Base-by-base conservation (phyloP, 2,888 invertebrate genomes). In the Gisinianus flammeolus region DNA sequence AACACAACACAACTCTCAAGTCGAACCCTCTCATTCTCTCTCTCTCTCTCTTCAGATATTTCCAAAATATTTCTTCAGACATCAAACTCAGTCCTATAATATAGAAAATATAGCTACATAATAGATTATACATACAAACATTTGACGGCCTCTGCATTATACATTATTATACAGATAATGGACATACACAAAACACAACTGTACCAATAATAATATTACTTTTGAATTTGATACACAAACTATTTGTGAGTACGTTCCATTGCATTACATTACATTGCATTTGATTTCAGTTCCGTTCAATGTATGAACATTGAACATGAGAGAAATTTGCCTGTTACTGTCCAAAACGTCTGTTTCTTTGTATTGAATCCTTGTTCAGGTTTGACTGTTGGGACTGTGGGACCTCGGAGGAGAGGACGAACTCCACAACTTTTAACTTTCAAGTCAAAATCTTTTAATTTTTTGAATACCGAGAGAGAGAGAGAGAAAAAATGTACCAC, bases 141-240 rank as follows among this genome's bases (percentile, higher is more conserved):
- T n/a, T n/a, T n/a, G n/a, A n/a, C n/a, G n/a, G n/a, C n/a, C n/a
- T n/a, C n/a, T n/a, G n/a, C n/a, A n/a, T n/a, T n/a, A n/a, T n/a
- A n/a, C n/a, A n/a, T n/a, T n/a, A n/a, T n/a, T n/a, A n/a, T n/a
- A n/a, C n/a, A n/a, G n/a, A n/a, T n/a, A n/a, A n/a, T n/a, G n/a
- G n/a, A n/a, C n/a, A n/a, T n/a, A n/a, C n/a, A n/a, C n/a, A 16
- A 54, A 54, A 54, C 44, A 44, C 44, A 44, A 44, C 54, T 54
- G 54, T 54, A 54, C 16, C 54, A 54, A 54, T 54, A 54, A n/a
- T 54, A 54, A n/a, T n/a, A n/a, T n/a, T n/a, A n/a, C n/a, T n/a
- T n/a, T n/a, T n/a, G n/a, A n/a, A n/a, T n/a, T n/a, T n/a, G n/a
- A n/a, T n/a, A n/a, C n/a, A n/a, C n/a, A n/a, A n/a, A n/a, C n/a